phyloP scores from a whole-genome alignment of 1,140 invertebrate genomes.

The Drosophila orena region DNA sequence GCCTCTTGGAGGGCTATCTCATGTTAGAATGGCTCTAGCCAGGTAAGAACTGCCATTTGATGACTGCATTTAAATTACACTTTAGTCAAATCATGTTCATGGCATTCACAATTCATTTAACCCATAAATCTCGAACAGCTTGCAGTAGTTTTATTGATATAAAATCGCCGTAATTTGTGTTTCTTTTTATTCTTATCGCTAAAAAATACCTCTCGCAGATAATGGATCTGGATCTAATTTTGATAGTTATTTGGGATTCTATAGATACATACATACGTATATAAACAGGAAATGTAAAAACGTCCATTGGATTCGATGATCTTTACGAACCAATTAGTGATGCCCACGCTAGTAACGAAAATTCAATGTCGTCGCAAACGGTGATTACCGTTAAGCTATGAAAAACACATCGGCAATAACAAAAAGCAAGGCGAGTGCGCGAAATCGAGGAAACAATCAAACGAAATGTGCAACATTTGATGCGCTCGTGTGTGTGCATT shows the following conservation, averaged over 20 bases:
- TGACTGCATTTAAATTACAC: too few species aligned
- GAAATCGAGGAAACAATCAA: conserved; percentile 47
- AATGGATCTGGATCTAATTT: too few species aligned
- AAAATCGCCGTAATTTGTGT: neutral
- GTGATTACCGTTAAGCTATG: conserved; percentile 56
- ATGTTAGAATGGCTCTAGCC: conserved; percentile 88
- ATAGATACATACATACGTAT: neutral
- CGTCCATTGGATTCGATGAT: conserved; percentile 23
- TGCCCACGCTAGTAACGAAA: conserved; percentile 41
- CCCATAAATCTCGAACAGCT: neutral
- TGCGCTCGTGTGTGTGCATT: conserved; percentile 31
- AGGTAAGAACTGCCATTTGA: conserved; percentile 85
- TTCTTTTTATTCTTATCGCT: too few species aligned
- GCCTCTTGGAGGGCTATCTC: conserved; percentile 87
- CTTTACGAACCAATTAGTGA: conserved; percentile 37
- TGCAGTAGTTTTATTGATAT: neutral
- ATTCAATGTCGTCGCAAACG: conserved; percentile 68
- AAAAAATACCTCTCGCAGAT: too few species aligned
- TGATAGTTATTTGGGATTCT: neutral
- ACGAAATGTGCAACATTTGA: conserved; percentile 53
- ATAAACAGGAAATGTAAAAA: conserved; percentile 1
- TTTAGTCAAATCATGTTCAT: too few species aligned
- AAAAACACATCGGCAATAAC: conserved; percentile 49
- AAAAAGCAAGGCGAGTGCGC: conserved; percentile 27
- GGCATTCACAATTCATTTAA: neutral